Percentiles rank a stretch among this genome's conserved stretches.
These are phyloP conservation scores for Acrossocheilus fasciatus DNA, from an alignment of 2,797 vertebrate species.

Conservation along the genomic window DNA sequence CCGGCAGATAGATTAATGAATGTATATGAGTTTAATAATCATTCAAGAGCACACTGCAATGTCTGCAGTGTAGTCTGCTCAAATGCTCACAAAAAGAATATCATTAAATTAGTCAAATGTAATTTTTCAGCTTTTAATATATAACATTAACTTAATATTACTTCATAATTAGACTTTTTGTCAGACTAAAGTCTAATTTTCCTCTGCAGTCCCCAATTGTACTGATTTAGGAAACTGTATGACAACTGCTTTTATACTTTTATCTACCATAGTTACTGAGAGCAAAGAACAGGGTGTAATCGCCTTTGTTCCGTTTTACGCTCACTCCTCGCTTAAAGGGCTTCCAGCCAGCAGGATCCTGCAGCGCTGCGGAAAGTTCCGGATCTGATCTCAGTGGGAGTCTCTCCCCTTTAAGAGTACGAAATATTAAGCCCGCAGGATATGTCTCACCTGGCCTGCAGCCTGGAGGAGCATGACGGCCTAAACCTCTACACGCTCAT, in stretches of 20 bases:
- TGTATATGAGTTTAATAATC: background rate
- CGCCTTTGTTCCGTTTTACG: constrained; percentile 51
- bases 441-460: constrained; percentile 40
- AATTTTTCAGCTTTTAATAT: background rate
- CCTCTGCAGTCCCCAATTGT: background rate
- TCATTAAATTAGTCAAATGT: background rate
- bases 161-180: constrained; percentile 20
- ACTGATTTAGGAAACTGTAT: background rate
- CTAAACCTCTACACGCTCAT: constrained; percentile 43
- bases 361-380: constrained; percentile 27
- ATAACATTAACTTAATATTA: constrained; percentile 3
- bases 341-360: constrained; percentile 46
- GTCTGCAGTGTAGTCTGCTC: background rate
- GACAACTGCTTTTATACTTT: constrained; percentile 35
- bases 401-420: constrained; percentile 36
- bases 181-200: constrained; percentile 5
- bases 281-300: constrained; percentile 42
- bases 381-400: constrained; percentile 45
- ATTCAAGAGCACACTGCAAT: background rate
- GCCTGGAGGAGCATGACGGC: constrained; percentile 8
- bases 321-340: constrained; percentile 43
- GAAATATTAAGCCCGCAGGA: constrained; percentile 45
- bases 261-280: constrained; percentile 36
- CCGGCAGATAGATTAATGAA: background rate
- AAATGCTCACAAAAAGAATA: background rate